Conservation (phyloP, 2,797 vertebrate species). For the Helicolenus hilgendorfi region DNA sequence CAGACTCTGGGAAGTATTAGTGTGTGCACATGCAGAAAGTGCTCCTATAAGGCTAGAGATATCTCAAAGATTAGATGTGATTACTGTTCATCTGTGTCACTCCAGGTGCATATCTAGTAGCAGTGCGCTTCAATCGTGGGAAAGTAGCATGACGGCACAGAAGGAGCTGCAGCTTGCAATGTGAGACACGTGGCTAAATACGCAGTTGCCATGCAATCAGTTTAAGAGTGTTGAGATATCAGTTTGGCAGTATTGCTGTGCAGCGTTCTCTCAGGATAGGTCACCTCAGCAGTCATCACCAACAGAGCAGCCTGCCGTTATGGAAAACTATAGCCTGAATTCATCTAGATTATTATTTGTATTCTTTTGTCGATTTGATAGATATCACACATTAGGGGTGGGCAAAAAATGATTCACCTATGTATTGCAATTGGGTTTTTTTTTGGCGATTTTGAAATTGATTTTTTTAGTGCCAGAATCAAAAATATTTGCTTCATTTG, state of each 20-base stretch:
- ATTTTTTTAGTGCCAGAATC: no score
- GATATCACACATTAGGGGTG: not conserved
- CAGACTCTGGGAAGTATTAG: not conserved
- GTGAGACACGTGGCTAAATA: not conserved
- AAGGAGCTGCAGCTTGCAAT: not conserved
- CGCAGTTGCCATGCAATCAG: not conserved
- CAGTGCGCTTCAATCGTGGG: not conserved
- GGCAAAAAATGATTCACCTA: no score
- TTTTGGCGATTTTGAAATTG: no score
- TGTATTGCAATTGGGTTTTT: no score
- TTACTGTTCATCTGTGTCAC: not conserved
- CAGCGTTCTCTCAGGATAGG: not conserved
- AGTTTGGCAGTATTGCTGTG: not conserved
- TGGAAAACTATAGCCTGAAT: not conserved
- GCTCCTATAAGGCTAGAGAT: not conserved
- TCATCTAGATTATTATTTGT: not conserved
- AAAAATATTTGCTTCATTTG: no score
- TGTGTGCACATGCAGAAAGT: not conserved
- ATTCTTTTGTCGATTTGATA: not conserved
- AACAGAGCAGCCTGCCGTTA: not conserved
- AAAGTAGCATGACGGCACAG: not conserved
- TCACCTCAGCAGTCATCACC: constrained; percentile 1
- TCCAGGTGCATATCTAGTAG: not conserved
- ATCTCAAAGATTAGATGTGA: constrained; percentile 3
- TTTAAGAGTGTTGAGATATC: constrained; percentile 6